These are phyloP conservation scores for Catostylus mosaicus DNA, from an alignment of 30 jellyfish, hydroid and myxozoan species.

Conservation along the genomic window DNA sequence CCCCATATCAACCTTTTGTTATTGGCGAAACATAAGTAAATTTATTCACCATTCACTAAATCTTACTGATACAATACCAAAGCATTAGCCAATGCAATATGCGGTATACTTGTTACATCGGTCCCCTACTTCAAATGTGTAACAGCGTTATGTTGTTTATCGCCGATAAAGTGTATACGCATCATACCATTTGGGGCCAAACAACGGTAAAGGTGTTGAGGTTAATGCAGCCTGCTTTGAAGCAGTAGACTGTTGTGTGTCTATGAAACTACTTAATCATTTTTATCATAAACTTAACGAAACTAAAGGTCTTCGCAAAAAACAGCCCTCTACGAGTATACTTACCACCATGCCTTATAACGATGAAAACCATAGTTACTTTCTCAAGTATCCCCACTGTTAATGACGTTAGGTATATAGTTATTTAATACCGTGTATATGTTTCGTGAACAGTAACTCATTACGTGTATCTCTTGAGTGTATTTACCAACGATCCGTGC, in stretches of 20 bases:
- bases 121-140: too few species aligned
- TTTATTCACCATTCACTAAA: too few species aligned
- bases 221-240: neutral
- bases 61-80: too few species aligned
- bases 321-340: neutral
- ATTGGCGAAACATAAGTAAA: too few species aligned
- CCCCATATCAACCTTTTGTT: too few species aligned
- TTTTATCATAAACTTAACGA: too few species aligned
- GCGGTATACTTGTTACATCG: too few species aligned
- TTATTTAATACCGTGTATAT: neutral
- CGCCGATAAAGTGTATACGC: neutral
- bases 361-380: conserved; percentile 21
- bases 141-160: too few species aligned
- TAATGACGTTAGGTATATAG: neutral
- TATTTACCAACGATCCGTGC: neutral
- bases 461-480: neutral
- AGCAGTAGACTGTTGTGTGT: neutral
- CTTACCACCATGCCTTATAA: conserved; percentile 40
- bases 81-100: too few species aligned
- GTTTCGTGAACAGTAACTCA: neutral
- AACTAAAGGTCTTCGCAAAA: neutral
- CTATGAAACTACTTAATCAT: neutral
- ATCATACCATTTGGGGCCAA: neutral
- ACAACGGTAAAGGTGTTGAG: neutral
- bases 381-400: neutral